phyloP scores from a whole-genome alignment of 2,797 vertebrate species.

The Ataeniobius toweri region DNA sequence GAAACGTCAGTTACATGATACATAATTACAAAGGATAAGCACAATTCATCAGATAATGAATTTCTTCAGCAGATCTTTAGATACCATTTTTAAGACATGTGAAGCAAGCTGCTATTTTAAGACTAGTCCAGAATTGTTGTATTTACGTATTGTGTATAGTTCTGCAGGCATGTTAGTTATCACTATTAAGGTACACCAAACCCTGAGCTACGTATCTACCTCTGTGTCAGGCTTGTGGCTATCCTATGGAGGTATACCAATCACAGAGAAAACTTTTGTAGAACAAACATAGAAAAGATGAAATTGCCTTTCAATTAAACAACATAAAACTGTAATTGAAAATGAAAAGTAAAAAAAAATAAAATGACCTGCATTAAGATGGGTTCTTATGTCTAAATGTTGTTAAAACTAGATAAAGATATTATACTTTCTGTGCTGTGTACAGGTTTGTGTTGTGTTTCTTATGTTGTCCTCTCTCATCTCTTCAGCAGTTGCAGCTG shows the following conservation, averaged over 20 bases:
- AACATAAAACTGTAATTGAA: neutral
- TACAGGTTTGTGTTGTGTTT: no score
- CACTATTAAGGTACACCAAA: neutral
- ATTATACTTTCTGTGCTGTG: no score
- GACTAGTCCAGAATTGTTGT: no score
- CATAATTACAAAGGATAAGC: neutral
- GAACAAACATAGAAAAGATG: no score
- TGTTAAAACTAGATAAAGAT: neutral
- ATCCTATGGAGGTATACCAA: neutral
- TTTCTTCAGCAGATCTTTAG: no score
- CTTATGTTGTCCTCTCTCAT: no score
- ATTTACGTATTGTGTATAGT: neutral
- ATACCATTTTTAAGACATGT: no score
- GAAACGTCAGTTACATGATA: neutral
- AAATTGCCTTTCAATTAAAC: no score
- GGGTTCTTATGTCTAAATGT: neutral
- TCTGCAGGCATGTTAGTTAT: neutral
- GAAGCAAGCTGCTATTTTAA: no score
- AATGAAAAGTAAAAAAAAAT: neutral
- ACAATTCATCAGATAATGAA: neutral
- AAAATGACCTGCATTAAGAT: no score
- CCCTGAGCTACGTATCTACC: no score
- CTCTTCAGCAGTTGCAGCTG: no score
- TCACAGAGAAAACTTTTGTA: neutral
- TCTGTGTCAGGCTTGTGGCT: neutral